Conservation (phyloP, 1,140 invertebrate species). For the Hyles euphorbiae region DNA sequence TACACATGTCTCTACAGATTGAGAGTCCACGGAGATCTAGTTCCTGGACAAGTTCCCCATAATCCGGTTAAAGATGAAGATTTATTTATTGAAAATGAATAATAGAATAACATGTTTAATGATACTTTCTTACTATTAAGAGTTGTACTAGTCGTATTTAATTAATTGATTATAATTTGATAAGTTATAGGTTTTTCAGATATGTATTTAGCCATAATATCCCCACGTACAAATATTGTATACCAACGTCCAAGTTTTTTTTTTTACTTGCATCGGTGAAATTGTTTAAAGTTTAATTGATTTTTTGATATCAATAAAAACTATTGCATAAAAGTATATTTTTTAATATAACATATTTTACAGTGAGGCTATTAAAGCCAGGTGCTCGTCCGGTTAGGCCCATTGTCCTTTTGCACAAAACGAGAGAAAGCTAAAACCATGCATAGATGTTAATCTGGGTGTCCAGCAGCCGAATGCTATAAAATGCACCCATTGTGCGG, state of each 20-base stretch:
- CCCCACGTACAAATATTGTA: not conserved
- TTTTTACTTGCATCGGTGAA: not conserved
- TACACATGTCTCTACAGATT: constrained; percentile 64
- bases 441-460: constrained; percentile 70
- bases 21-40: constrained; percentile 54
- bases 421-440: constrained; percentile 64
- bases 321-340: not conserved
- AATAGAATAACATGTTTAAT: constrained; percentile 7
- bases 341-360: constrained; percentile 7
- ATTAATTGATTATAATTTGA: no score
- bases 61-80: constrained; percentile 30
- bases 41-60: constrained; percentile 20
- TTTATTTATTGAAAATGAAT: constrained; percentile 44
- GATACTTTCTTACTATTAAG: not conserved
- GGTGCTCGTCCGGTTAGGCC: constrained; percentile 55
- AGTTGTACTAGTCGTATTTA: no score
- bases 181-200: no score
- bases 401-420: constrained; percentile 71
- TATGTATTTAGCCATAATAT: no score
- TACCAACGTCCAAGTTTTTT: not conserved
- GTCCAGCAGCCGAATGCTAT: constrained; percentile 67
- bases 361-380: constrained; percentile 50
- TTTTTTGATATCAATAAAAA: not conserved
- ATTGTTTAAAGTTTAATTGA: not conserved
- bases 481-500: constrained; percentile 60